phyloP scores from a whole-genome alignment of 2,113 vertebrate species.

The Cariama cristata region DNA sequence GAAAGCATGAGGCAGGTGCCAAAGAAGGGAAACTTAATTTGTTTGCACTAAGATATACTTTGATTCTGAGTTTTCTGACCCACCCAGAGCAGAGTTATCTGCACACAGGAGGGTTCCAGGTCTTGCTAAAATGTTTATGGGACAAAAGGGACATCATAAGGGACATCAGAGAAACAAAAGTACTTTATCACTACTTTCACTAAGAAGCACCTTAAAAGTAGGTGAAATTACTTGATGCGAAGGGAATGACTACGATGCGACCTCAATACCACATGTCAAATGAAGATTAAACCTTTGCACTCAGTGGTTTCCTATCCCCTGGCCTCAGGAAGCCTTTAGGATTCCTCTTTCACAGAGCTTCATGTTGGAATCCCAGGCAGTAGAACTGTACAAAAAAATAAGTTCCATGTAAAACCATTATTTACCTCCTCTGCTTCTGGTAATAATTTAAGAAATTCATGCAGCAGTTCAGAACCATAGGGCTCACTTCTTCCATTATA shows the following conservation, averaged over 20 bases:
- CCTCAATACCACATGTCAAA: background rate
- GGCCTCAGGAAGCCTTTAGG: background rate
- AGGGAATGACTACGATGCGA: background rate
- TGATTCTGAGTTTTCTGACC: background rate
- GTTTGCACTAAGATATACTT: background rate
- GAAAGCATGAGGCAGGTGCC: background rate
- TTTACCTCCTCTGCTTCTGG: slow-evolving; percentile 94
- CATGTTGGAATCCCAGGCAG: background rate
- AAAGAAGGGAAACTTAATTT: background rate
- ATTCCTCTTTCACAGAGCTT: background rate
- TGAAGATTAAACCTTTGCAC: background rate
- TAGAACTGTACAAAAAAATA: background rate
- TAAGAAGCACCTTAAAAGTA: background rate
- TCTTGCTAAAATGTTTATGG: background rate
- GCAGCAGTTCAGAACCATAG: slow-evolving; percentile 87
- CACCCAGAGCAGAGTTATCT: background rate
- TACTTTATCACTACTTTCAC: background rate
- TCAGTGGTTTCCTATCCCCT: background rate
- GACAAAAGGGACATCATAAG: background rate
- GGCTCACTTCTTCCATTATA: slow-evolving; percentile 84
- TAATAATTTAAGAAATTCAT: slow-evolving; percentile 93
- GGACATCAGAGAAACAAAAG: background rate
- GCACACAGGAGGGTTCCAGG: background rate
- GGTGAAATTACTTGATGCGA: background rate
- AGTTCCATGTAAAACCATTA: background rate